Conservation (phyloP, 2,113 vertebrate species). For the Heptranchias perlo region DNA sequence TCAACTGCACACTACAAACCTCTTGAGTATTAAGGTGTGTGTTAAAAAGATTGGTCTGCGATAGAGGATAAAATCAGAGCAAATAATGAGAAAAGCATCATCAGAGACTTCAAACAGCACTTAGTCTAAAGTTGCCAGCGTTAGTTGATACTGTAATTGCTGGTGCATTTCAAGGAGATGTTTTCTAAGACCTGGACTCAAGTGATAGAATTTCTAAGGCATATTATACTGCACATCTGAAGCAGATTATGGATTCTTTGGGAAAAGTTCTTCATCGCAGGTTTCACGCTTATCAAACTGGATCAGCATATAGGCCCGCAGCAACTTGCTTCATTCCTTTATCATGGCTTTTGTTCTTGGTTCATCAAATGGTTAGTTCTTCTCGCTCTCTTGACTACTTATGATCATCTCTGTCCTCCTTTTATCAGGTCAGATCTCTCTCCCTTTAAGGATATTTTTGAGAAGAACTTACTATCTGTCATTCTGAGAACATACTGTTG, state of each 20-base stretch:
- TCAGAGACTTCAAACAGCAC: not conserved
- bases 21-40: not conserved
- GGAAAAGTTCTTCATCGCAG: not conserved
- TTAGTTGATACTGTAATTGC: not conserved
- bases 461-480: not conserved
- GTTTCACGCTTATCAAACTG: not conserved
- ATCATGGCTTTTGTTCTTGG: not conserved
- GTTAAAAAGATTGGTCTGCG: not conserved
- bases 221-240: not conserved
- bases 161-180: not conserved
- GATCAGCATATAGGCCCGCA: not conserved
- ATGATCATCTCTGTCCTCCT: not conserved
- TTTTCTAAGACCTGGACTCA: not conserved
- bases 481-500: not conserved
- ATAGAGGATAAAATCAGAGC: not conserved
- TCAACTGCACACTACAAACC: not conserved
- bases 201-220: not conserved
- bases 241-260: not conserved
- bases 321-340: not conserved
- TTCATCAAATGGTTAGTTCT: not conserved
- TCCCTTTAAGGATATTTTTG: not conserved
- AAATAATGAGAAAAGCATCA: not conserved
- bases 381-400: not conserved
- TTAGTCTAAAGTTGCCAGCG: not conserved
- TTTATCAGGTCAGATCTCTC: not conserved